phyloP scores from a whole-genome alignment of 1,140 invertebrate species.

The Hyles vespertilio region DNA sequence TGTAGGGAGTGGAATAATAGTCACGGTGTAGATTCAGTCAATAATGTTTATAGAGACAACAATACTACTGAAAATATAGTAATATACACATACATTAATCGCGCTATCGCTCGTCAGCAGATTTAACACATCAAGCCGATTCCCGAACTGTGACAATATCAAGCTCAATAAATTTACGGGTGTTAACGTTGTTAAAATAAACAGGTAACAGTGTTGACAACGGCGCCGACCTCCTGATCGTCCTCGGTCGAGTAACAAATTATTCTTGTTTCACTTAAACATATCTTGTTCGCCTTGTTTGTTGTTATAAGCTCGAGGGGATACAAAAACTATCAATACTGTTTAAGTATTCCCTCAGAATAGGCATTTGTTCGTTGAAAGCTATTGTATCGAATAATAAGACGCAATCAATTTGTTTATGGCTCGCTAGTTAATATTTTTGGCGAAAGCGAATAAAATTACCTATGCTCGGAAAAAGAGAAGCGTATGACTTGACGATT shows the following conservation, averaged over 20 bases:
- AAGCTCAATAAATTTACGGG: conserved; percentile 55
- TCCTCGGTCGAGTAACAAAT: conserved; percentile 1
- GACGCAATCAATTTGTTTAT: too few species aligned
- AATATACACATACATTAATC: too few species aligned
- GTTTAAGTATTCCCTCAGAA: too few species aligned
- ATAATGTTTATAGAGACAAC: too few species aligned
- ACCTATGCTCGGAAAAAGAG: conserved; percentile 10
- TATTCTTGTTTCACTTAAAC: neutral
- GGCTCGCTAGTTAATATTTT: too few species aligned
- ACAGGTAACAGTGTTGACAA: conserved; percentile 21
- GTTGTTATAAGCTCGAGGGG: too few species aligned
- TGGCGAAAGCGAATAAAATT: too few species aligned
- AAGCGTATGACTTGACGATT: conserved; percentile 33
- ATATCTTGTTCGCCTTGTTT: too few species aligned
- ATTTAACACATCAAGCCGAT: conserved; percentile 58
- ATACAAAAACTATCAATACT: too few species aligned
- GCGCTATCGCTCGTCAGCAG: conserved; percentile 1
- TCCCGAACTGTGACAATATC: conserved; percentile 53
- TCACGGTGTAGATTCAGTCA: too few species aligned
- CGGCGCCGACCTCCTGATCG: conserved; percentile 9
- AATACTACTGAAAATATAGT: too few species aligned
- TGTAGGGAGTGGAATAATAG: too few species aligned
- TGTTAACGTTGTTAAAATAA: conserved; percentile 50
- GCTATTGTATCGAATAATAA: neutral
- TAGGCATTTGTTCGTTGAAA: neutral